A percentile compares a stretch with the other conserved stretches of the same genome.
Conservation (phyloP, 1,140 invertebrate genomes). For the Coenobita brevimanus region DNA sequence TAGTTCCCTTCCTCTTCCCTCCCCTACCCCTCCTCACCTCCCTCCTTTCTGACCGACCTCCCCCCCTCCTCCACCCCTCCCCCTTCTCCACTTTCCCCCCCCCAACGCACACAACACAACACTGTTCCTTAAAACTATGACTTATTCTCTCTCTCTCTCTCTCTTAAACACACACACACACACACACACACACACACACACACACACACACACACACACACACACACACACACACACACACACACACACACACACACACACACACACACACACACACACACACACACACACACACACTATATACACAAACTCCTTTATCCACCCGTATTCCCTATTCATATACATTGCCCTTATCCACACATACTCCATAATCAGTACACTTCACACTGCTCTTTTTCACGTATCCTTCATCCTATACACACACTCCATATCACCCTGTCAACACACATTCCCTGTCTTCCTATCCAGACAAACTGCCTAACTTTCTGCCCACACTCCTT, state of each 20-base stretch:
- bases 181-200: not conserved
- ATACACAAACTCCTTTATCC: not conserved
- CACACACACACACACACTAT: not conserved
- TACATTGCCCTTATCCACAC: not conserved
- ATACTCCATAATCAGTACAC: not conserved
- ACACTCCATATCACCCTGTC: too few species aligned
- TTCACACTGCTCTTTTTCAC: too few species aligned
- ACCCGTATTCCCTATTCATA: not conserved
- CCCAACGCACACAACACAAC: too few species aligned
- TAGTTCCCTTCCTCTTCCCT: not conserved
- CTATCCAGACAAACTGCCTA: too few species aligned
- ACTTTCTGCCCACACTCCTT: too few species aligned
- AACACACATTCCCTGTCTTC: too few species aligned
- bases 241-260: constrained; percentile 14
- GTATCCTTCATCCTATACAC: too few species aligned
- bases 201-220: constrained; percentile 11
- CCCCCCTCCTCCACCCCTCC: not conserved
- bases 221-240: constrained; percentile 15
- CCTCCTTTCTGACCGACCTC: not conserved
- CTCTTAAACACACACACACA: not conserved
- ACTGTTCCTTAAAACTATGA: too few species aligned
- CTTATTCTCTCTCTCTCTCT: not conserved
- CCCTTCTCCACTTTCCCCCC: not conserved
- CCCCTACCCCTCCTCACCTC: not conserved
- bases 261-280: constrained; percentile 20